These are phyloP conservation scores for Fundulus diaphanus DNA, from an alignment of 2,797 vertebrate genomes.

Conservation along the genomic window DNA sequence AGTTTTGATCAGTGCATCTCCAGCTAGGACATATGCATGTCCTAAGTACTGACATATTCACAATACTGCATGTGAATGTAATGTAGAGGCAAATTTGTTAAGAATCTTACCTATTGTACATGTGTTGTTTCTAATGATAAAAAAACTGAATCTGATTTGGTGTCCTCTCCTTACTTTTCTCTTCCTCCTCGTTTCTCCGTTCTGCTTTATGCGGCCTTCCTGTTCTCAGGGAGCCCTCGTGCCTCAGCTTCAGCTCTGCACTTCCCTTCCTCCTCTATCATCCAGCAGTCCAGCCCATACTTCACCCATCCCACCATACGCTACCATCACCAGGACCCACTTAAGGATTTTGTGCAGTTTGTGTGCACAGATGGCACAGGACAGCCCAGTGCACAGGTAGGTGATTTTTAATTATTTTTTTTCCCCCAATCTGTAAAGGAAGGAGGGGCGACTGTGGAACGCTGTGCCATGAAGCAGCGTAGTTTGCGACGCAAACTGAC, in stretches of 20 bases:
- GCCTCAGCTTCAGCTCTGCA: conserved; percentile 94
- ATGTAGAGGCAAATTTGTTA: conserved; percentile 6
- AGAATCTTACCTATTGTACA: conserved; percentile 6
- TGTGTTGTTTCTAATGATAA: conserved; percentile 19
- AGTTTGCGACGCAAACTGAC: conserved; percentile 10
- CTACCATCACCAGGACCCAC: conserved; percentile 97
- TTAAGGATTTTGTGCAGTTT: conserved; percentile 98
- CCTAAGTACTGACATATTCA: conserved; percentile 27
- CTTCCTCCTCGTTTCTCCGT: conserved; percentile 22
- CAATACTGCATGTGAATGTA: conserved; percentile 38
- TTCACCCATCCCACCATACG: conserved; percentile 97
- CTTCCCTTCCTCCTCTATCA: conserved; percentile 95
- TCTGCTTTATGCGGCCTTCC: conserved; percentile 41
- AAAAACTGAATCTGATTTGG: conserved; percentile 33
- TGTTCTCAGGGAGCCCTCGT: conserved; percentile 88
- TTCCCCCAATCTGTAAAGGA: conserved; percentile 1
- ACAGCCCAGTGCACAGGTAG: conserved; percentile 92
- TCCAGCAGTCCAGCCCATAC: conserved; percentile 96
- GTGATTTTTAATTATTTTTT: conserved; percentile 28
- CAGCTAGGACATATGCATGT: conserved; percentile 50
- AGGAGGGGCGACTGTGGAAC: background rate
- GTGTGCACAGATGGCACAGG: conserved; percentile 94
- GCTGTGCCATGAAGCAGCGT: background rate
- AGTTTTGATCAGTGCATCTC: conserved; percentile 8
- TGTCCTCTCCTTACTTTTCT: conserved; percentile 28